Evolutionary conservation across 2,888 invertebrate species (phyloP).

Genomic region (Lasiommata megera): DNA sequence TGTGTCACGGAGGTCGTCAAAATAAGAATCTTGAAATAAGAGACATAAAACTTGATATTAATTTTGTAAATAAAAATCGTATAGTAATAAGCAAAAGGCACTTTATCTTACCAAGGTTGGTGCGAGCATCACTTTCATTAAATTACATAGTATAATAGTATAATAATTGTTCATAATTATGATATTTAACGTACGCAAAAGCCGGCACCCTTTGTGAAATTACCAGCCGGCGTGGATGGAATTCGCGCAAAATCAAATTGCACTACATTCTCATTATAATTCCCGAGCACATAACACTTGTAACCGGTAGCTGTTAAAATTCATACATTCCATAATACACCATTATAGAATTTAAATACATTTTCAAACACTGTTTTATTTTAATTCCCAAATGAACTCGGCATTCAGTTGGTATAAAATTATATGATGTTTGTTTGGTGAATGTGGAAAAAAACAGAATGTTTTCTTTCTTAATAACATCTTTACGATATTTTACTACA

Average conservation of each 20-base stretch:
- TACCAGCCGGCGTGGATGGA: neutral
- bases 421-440: too few species aligned
- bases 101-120: neutral
- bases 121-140: neutral
- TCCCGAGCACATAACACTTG: neutral
- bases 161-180: neutral
- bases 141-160: neutral
- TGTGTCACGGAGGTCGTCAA: too few species aligned
- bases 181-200: neutral
- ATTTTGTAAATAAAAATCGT: neutral
- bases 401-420: too few species aligned
- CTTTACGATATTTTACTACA: too few species aligned
- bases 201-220: conserved; percentile 1
- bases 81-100: neutral
- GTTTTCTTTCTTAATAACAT: too few species aligned
- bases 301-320: neutral
- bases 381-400: neutral
- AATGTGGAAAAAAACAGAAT: too few species aligned
- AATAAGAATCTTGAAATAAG: too few species aligned
- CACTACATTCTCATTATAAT: conserved; percentile 7
- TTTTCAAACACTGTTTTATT: neutral
- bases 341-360: neutral
- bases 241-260: conserved; percentile 3
- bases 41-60: too few species aligned
- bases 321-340: neutral